Percentiles rank a stretch among this genome's conserved stretches.
Conservation (phyloP, 2,888 invertebrate species). For the Cancer borealis region DNA sequence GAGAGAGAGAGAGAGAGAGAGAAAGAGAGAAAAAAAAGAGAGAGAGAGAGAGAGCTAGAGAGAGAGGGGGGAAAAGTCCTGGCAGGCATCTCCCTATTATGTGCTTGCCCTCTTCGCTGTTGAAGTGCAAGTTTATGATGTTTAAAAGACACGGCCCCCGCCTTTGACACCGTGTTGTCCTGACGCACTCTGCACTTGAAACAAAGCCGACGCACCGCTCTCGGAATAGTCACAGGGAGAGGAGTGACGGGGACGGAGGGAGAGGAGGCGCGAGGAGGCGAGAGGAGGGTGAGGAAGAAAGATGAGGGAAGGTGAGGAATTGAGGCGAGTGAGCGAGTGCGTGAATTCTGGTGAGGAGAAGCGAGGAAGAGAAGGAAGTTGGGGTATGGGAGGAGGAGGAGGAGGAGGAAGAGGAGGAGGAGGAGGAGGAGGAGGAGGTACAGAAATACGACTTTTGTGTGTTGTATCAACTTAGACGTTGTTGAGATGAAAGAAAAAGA, state of each 20-base stretch:
- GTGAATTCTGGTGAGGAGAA: background rate
- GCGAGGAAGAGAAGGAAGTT: background rate
- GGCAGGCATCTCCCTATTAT: constrained; percentile 3
- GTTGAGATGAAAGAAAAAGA: background rate
- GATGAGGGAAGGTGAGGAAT: constrained; percentile 16
- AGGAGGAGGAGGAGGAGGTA: background rate
- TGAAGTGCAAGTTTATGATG: constrained; percentile 20
- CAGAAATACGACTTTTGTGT: background rate
- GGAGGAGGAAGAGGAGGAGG: background rate
- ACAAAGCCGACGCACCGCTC: background rate
- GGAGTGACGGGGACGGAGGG: background rate
- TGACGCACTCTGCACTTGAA: background rate
- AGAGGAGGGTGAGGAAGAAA: constrained; percentile 8
- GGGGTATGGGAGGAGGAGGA: background rate
- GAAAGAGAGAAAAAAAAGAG: background rate
- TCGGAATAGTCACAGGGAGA: constrained; percentile 18
- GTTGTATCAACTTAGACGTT: background rate
- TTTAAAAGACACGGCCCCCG: background rate
- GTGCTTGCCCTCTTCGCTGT: constrained; percentile 20
- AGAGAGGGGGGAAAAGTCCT: background rate
- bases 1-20: constrained; percentile 1
- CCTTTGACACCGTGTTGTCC: background rate
- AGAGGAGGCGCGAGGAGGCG: background rate
- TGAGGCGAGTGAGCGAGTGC: background rate
- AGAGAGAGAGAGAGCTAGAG: background rate